phyloP scores from a whole-genome alignment of 2,113 vertebrate genomes.

The Fregetta grallaria region DNA sequence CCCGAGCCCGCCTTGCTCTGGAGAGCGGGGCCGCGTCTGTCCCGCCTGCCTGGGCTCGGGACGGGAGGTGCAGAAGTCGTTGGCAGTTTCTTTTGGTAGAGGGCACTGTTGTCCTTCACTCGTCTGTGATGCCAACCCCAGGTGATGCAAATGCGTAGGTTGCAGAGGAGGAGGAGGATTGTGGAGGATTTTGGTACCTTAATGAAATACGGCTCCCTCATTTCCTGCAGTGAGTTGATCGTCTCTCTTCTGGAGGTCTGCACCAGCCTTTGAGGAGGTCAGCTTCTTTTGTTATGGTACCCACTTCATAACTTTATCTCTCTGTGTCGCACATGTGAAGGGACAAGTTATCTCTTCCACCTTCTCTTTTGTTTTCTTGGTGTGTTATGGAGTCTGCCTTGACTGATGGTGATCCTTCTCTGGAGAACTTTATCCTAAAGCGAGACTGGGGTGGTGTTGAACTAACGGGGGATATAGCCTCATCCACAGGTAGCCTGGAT shows the following conservation, averaged over 20 bases:
- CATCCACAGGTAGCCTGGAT: background rate
- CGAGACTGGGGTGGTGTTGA: background rate
- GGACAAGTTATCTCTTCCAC: background rate
- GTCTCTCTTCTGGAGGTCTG: background rate
- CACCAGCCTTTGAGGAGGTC: background rate
- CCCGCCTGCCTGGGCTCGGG: background rate
- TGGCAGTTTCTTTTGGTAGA: background rate
- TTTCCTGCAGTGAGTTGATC: background rate
- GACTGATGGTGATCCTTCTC: background rate
- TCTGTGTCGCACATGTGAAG: background rate
- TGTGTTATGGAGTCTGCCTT: background rate
- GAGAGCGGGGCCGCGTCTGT: background rate
- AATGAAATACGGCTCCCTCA: background rate
- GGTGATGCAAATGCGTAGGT: background rate
- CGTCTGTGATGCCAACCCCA: background rate
- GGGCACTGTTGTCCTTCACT: constrained; percentile 29
- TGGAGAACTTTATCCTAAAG: background rate
- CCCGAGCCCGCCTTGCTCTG: fast-evolving
- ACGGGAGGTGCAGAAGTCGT: background rate
- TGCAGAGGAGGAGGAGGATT: background rate
- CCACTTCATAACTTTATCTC: background rate
- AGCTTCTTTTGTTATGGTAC: background rate
- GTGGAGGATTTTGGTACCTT: background rate
- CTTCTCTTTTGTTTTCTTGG: background rate
- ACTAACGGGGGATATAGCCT: fast-evolving